phyloP scores from a whole-genome alignment of 2,888 invertebrate species.

The Liodrosophila aerea region DNA sequence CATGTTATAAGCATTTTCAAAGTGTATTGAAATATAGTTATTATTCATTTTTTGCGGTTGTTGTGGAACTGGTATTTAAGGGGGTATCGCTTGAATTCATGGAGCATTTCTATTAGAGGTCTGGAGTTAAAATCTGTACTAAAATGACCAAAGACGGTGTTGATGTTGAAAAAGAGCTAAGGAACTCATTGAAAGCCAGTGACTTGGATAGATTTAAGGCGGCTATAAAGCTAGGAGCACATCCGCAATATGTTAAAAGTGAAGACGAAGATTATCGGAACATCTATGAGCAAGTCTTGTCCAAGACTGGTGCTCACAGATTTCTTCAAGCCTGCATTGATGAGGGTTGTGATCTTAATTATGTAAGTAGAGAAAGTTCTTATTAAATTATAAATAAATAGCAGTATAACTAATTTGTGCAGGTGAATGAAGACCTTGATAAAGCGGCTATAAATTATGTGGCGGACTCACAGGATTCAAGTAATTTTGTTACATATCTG shows the following conservation, averaged over 20 bases:
- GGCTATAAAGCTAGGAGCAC: conserved; percentile 1
- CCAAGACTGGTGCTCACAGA: not conserved
- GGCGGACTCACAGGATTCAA: conserved; percentile 68
- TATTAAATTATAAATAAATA: no score
- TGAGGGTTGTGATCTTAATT: conserved; percentile 18
- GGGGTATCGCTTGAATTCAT: no score
- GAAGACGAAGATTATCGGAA: not conserved
- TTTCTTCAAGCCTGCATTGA: conserved; percentile 14
- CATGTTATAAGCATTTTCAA: no score
- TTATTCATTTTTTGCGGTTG: no score
- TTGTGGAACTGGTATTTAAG: no score
- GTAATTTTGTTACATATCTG: conserved; percentile 52
- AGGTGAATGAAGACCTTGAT: conserved; percentile 67
- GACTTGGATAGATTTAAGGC: not conserved
- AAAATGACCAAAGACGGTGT: not conserved
- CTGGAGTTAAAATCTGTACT: not conserved
- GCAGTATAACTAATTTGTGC: not conserved
- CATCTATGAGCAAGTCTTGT: conserved; percentile 22
- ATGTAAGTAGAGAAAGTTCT: conserved; percentile 25
- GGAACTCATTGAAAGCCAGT: not conserved
- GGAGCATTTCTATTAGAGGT: no score
- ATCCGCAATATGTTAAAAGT: not conserved
- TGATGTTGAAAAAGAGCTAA: not conserved
- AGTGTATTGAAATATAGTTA: no score
- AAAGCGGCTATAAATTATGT: conserved; percentile 78